Evolutionary conservation across 2,797 vertebrate genomes (phyloP).

Genomic region (Choloepus didactylus): DNA sequence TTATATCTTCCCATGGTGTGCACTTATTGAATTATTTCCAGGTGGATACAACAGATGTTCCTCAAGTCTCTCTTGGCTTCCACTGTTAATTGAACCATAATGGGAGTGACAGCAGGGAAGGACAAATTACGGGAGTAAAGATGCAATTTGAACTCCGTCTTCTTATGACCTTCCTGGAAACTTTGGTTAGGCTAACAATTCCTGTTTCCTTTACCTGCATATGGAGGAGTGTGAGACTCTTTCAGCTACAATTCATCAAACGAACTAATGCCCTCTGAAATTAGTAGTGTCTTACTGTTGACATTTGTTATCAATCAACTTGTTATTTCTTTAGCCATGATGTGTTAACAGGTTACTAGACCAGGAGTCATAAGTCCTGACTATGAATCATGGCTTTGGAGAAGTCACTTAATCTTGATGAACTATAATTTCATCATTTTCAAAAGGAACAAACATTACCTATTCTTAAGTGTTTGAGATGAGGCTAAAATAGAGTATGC

Average conservation of each 20-base stretch:
- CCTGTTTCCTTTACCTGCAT: neutral
- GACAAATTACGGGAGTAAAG: conserved; percentile 90
- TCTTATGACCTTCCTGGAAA: conserved; percentile 79
- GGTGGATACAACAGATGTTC: conserved; percentile 95
- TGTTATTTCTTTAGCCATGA: conserved; percentile 61
- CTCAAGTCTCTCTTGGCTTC: conserved; percentile 91
- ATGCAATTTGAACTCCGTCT: conserved; percentile 87
- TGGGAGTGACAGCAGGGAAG: conserved; percentile 94
- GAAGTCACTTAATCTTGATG: conserved; percentile 60
- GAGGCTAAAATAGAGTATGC: neutral
- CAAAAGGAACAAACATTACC: neutral
- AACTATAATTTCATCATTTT: conserved; percentile 63
- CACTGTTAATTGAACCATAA: conserved; percentile 96
- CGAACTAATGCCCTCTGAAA: conserved; percentile 65
- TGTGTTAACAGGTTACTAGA: conserved; percentile 61
- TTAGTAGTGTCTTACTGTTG: conserved; percentile 39
- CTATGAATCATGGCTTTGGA: conserved; percentile 55
- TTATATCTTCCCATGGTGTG: conserved; percentile 89
- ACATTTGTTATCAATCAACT: conserved; percentile 62
- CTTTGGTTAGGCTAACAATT: neutral
- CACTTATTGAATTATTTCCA: conserved; percentile 95
- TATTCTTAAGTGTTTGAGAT: conserved; percentile 41
- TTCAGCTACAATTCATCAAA: conserved; percentile 58
- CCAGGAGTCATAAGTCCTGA: conserved; percentile 42
- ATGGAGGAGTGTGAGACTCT: conserved; percentile 16